Percentiles rank a stretch among this genome's conserved stretches.
Evolutionary conservation across 1,140 invertebrate species (phyloP).

Genomic region (Aphis gossypii): DNA sequence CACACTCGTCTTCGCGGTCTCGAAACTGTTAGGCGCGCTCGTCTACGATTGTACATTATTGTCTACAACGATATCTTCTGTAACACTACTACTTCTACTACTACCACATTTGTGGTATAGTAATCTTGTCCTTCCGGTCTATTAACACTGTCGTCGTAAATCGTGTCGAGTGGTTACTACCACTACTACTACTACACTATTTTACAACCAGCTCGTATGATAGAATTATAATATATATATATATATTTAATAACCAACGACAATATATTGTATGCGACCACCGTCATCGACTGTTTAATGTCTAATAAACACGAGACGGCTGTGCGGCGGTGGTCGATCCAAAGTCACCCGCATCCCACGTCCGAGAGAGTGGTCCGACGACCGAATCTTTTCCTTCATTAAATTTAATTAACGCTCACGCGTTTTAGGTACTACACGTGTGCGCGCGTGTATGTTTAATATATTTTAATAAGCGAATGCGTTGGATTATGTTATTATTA

Average conservation of each 20-base stretch:
- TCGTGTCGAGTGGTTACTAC: slow-evolving; percentile 24
- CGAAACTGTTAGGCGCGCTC: background rate
- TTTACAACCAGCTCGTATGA: background rate
- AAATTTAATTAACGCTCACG: slow-evolving; percentile 47
- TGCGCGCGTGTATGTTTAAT: background rate
- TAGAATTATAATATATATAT: background rate
- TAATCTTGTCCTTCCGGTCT: slow-evolving; percentile 37
- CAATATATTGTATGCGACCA: background rate
- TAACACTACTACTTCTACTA: background rate
- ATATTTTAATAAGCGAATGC: slow-evolving; percentile 11
- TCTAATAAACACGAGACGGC: slow-evolving; percentile 11
- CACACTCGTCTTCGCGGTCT: too few species aligned
- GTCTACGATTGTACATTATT: background rate
- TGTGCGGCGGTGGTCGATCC: background rate
- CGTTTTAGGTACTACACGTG: background rate
- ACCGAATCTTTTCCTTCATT: slow-evolving; percentile 8
- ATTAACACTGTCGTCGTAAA: slow-evolving; percentile 46
- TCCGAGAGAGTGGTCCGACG: background rate
- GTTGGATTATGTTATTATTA: background rate
- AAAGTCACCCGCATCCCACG: slow-evolving; percentile 37
- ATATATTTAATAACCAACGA: background rate
- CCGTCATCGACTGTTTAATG: background rate
- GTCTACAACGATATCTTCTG: background rate
- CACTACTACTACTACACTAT: background rate
- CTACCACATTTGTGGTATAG: background rate